These are phyloP conservation scores for Ceyx melanurus DNA, from an alignment of 2,113 vertebrate species.

Conservation along the genomic window DNA sequence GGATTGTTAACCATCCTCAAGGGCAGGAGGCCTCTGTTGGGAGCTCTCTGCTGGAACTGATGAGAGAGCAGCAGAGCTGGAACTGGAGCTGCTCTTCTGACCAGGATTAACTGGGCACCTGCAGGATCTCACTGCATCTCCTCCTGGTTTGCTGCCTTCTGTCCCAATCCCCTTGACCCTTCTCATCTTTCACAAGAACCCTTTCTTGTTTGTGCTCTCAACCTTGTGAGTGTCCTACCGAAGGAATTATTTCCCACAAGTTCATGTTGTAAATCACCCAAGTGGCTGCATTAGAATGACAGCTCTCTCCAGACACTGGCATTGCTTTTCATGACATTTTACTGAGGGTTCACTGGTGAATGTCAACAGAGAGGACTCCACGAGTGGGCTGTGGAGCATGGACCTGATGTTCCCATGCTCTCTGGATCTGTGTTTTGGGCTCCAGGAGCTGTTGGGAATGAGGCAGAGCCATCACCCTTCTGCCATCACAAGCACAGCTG, in stretches of 20 bases:
- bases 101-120: constrained; percentile 1
- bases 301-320: neutral
- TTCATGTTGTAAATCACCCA: constrained; percentile 6
- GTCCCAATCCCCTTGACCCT: constrained; percentile 2
- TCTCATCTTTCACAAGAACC: neutral
- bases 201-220: neutral
- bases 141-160: constrained; percentile 18
- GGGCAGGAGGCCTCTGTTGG: constrained; percentile 20
- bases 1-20: constrained; percentile 15
- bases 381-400: fast-evolving
- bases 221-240: neutral
- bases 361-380: fast-evolving
- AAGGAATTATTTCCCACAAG: neutral
- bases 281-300: neutral
- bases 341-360: neutral
- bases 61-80: neutral
- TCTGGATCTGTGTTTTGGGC: neutral
- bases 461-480: neutral
- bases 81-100: neutral
- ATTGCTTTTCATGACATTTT: neutral
- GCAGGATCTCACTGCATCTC: neutral
- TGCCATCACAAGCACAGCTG: neutral
- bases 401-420: neutral
- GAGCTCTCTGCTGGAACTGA: neutral
- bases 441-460: neutral